phyloP scores from a whole-genome alignment of 1,140 invertebrate genomes.

The Heterodera schachtii region DNA sequence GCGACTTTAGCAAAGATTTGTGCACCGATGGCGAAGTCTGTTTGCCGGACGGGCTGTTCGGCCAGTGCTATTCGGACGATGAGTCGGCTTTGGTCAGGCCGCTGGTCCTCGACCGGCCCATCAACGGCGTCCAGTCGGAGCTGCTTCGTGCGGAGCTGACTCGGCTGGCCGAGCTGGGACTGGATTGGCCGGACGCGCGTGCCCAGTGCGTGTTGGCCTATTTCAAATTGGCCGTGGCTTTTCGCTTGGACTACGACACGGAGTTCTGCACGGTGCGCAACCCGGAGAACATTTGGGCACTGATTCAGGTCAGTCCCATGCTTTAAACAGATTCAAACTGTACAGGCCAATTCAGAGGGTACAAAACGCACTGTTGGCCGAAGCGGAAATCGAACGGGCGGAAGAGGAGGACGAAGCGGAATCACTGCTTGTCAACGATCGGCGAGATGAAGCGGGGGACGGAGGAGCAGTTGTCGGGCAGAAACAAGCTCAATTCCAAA shows the following conservation, averaged over 20 bases:
- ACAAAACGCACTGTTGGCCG: constrained; percentile 42
- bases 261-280: constrained; percentile 52
- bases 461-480: not conserved
- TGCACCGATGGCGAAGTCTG: constrained; percentile 47
- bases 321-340: not conserved
- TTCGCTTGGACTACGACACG: constrained; percentile 51
- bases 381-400: constrained; percentile 25
- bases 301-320: constrained; percentile 43
- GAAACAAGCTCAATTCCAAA: not conserved
- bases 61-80: constrained; percentile 50
- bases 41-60: constrained; percentile 53
- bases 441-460: constrained; percentile 28
- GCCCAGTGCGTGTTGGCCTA: constrained; percentile 54
- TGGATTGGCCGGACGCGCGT: constrained; percentile 52
- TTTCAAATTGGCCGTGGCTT: constrained; percentile 48
- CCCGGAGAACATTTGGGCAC: constrained; percentile 47
- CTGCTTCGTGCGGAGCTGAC: constrained; percentile 46
- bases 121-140: constrained; percentile 35
- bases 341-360: constrained; percentile 4
- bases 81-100: constrained; percentile 38
- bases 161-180: constrained; percentile 42
- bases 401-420: constrained; percentile 17
- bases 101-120: constrained; percentile 42
- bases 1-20: constrained; percentile 44
- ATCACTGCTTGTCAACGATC: constrained; percentile 11